Conservation (phyloP, 2,797 vertebrate species). For the Garrulus glandarius region DNA sequence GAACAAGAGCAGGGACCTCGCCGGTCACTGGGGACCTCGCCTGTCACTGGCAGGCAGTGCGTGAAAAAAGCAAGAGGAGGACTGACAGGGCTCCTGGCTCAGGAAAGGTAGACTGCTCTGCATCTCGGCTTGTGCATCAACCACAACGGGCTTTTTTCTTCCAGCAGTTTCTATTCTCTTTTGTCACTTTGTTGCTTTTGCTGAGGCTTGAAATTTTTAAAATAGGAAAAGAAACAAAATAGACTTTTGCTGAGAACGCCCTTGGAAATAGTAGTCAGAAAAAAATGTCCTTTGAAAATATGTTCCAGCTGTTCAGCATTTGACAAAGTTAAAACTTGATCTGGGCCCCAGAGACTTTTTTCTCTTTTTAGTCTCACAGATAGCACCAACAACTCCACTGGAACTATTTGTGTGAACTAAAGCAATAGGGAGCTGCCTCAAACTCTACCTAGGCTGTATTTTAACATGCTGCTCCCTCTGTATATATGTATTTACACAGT, state of each 20-base stretch:
- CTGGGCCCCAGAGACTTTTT: not conserved
- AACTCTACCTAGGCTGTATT: not conserved
- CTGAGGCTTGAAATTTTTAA: not conserved
- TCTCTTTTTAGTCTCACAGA: not conserved
- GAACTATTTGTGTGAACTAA: not conserved
- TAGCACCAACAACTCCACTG: not conserved
- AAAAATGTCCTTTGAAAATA: not conserved
- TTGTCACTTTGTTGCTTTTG: not conserved
- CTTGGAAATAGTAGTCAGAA: not conserved
- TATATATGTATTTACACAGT: not conserved
- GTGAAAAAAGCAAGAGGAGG: not conserved
- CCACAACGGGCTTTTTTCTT: not conserved
- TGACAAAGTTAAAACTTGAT: not conserved
- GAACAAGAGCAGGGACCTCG: rapidly evolving
- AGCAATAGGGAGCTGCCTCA: not conserved
- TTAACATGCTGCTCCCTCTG: not conserved
- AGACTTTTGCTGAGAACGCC: not conserved
- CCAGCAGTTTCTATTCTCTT: not conserved
- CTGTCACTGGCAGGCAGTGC: not conserved
- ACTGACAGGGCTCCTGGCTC: not conserved
- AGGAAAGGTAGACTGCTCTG: not conserved
- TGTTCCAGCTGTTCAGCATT: not conserved
- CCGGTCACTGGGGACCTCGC: not conserved
- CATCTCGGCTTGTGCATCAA: not conserved
- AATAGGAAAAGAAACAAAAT: not conserved